Conservation (phyloP, 2,113 vertebrate species). For the Ophthalmolycus amberensis region DNA sequence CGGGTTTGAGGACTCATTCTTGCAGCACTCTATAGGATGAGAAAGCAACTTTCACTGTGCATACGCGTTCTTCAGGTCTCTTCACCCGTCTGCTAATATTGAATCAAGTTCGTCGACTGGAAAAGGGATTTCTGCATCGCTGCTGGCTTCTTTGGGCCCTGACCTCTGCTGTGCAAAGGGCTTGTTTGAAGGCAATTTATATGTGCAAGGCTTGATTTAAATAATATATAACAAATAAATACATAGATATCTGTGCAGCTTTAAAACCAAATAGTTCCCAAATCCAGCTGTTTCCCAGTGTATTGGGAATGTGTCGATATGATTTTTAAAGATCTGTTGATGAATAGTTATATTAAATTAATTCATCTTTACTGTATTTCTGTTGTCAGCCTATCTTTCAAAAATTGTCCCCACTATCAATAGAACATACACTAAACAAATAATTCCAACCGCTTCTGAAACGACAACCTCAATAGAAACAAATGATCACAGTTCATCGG, state of each 20-base stretch:
- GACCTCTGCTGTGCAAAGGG: slow-evolving; percentile 1
- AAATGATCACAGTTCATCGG: background rate
- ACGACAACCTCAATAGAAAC: too few relatives aligned
- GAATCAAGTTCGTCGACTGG: slow-evolving; percentile 23
- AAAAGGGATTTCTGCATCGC: slow-evolving; percentile 40
- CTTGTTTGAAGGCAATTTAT: background rate
- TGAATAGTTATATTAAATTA: background rate
- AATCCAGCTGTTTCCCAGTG: background rate
- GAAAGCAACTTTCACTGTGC: background rate
- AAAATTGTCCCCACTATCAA: background rate
- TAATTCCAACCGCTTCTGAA: background rate
- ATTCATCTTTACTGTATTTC: background rate
- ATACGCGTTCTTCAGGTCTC: background rate
- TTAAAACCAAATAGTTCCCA: background rate
- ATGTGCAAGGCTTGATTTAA: background rate
- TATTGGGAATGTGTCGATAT: background rate
- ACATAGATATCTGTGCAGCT: background rate
- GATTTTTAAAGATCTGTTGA: background rate
- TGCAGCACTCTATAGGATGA: background rate
- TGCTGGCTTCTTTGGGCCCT: slow-evolving; percentile 16
- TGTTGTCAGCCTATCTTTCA: background rate
- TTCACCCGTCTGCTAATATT: slow-evolving; percentile 20
- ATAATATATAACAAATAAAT: background rate
- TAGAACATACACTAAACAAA: background rate
- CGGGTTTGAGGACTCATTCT: background rate